Base-by-base conservation (phyloP, 2,797 vertebrate genomes). In the Myotis planiceps region DNA sequence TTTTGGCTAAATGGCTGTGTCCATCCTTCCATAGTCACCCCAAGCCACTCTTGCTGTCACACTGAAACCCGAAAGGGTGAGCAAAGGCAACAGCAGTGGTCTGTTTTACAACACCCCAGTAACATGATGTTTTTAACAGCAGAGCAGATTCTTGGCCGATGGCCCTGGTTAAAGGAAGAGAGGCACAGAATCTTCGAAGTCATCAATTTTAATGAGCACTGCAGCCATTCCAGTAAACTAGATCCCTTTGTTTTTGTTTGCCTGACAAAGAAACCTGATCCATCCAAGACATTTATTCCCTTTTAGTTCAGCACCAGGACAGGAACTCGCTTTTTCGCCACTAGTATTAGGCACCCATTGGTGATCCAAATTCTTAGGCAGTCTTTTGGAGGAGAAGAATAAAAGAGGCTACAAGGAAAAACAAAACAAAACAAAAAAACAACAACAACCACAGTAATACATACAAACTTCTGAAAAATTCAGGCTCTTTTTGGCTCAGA, bases 231-330 rank as follows among this genome's bases (percentile, higher is more conserved):
- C 90, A 98, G 76, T 94, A 97, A 97, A 76, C 66, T 18, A 88
- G 49, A 92, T 79, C 16, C 27, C 83, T 94, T 97, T 97, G 72
- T 96, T 96, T 97, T 97, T 98, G 94, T 96, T 98, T 97, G 97
- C 97, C 97, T 97, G 96, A 97, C 84, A 97, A 89, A 97, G 96
- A 97, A 98, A 98, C 95, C 97, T 95, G 95, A 98, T 98, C 96
- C 68, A 95, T 97, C 71, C 86, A 97, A 97, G 94, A 98, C 97
- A 97, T 92, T 66, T 88, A 60, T 82, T 95, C 95, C 71, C 93
- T 95, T 98, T 98, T 78, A 98, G 92, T 96, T 97, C 94, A 97
- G 96, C 88, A 97, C 92, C 76, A 98, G 97, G 97, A 98, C 87
- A 97, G 75, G 95, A 97, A 96, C 92, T 97, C 6, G 16, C 71